Base-by-base conservation (phyloP, 92 coral and sea anemone species). In the Muricea muricata region DNA sequence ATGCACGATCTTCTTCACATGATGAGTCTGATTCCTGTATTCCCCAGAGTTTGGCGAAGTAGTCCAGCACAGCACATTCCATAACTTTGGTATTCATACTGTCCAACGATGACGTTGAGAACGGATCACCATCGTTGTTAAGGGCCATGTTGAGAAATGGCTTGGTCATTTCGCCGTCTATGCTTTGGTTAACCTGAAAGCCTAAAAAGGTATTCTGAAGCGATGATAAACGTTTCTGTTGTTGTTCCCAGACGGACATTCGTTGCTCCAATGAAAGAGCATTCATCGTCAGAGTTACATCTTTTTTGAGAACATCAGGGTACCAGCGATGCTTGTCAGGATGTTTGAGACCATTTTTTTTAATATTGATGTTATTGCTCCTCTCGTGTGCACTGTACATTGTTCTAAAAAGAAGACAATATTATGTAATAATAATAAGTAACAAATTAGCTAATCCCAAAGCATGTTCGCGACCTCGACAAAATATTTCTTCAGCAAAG, bases 31-130 rank as follows among this genome's bases (percentile, higher is more conserved):
- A 28, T 15, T 34, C 4, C 8, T 7, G 47, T 72, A 42, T 72
- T 3, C 47, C 18, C 78, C 78, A 72, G 7, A 72, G 78, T 25
- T 72, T 72, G 10, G 78, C 78, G n/a, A 72, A 37, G 17, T 72
- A 72, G 10, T 72, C 78, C 2, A 72, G 55, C 2, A 72, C 78
- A 34, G 54, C 78, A 72, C 52, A 10, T 15, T 72, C 78, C 78
- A 72, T 34, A 11, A 42, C 52, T 39, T 39, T 72, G 3, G 78
- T 72, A 26, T 34, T 48, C 56, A 20, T 72, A 39, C 13, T 15
- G 29, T 39, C 0, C 8, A 2, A 15, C n/a, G 21, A 6, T 0
- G 52, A n/a, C n/a, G 23, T 1, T 12, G 46, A 26, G 20, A 37
- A 37, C 3, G 56, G 78, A 72, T 72, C 78, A 14, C 78, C 78